A percentile compares a stretch with the other conserved stretches of the same genome.
Conservation (phyloP, 2,113 vertebrate species). For the Proteles cristata region DNA sequence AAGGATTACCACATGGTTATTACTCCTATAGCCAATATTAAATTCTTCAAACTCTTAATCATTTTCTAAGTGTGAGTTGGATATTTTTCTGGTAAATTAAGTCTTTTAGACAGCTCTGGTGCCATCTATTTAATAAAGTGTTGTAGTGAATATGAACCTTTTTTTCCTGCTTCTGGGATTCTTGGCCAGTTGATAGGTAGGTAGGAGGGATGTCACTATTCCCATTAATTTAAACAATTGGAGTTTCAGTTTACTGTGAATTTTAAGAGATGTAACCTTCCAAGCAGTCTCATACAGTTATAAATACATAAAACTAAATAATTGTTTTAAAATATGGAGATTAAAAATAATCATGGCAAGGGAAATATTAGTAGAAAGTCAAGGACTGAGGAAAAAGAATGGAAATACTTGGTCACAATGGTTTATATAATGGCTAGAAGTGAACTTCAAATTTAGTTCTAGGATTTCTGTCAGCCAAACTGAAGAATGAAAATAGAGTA, state of each 20-base stretch:
- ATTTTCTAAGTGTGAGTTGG: constrained; percentile 15
- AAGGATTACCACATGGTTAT: constrained; percentile 25
- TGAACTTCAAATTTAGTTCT: neutral
- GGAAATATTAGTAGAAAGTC: neutral
- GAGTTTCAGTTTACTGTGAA: neutral
- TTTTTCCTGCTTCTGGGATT: neutral
- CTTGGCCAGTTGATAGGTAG: neutral
- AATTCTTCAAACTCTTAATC: constrained; percentile 41
- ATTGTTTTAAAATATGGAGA: neutral
- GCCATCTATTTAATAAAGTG: neutral
- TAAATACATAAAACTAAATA: constrained; percentile 13
- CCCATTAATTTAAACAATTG: constrained; percentile 20
- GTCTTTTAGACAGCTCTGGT: neutral
- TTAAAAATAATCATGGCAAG: neutral
- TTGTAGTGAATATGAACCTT: neutral
- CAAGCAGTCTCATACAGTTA: neutral
- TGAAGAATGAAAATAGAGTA: constrained; percentile 16
- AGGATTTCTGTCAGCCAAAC: neutral
- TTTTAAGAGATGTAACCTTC: neutral
- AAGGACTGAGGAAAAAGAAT: neutral
- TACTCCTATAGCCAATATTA: neutral
- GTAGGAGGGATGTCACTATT: constrained; percentile 8
- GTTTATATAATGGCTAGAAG: neutral
- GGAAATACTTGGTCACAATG: neutral
- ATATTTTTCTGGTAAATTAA: neutral